Conservation (phyloP, 92 coral and sea anemone species). For the Heliopora coerulea region DNA sequence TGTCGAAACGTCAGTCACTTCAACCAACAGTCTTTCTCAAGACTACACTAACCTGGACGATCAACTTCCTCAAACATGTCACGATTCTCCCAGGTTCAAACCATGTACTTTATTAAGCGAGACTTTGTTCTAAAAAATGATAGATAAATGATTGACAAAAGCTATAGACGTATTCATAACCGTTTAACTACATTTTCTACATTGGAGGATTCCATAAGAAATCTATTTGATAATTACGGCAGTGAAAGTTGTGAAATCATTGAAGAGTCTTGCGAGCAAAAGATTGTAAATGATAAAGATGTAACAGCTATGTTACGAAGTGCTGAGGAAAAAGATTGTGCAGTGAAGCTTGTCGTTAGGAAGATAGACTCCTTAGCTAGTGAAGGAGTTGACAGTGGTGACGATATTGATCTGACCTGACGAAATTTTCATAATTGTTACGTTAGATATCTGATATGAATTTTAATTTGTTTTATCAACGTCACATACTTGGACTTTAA, state of each 20-base stretch:
- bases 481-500: too few species aligned
- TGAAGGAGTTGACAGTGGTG: too few species aligned
- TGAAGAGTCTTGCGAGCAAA: background rate
- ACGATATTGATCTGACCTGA: too few species aligned
- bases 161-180: background rate
- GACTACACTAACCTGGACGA: too few species aligned
- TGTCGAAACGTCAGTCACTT: too few species aligned
- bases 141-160: conserved; percentile 5
- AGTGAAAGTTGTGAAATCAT: background rate
- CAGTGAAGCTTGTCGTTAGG: background rate
- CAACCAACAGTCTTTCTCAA: too few species aligned
- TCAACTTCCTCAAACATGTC: too few species aligned
- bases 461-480: too few species aligned
- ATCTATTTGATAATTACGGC: background rate
- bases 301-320: background rate
- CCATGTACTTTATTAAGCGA: background rate
- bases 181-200: background rate
- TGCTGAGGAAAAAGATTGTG: background rate
- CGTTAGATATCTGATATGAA: too few species aligned
- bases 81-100: too few species aligned
- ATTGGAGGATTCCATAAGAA: background rate
- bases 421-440: too few species aligned
- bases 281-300: background rate
- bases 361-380: too few species aligned
- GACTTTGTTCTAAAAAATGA: background rate